Percentiles rank a stretch among this genome's conserved stretches.
phyloP scores from a whole-genome alignment of 2,113 vertebrate genomes.

The Panthera leo region DNA sequence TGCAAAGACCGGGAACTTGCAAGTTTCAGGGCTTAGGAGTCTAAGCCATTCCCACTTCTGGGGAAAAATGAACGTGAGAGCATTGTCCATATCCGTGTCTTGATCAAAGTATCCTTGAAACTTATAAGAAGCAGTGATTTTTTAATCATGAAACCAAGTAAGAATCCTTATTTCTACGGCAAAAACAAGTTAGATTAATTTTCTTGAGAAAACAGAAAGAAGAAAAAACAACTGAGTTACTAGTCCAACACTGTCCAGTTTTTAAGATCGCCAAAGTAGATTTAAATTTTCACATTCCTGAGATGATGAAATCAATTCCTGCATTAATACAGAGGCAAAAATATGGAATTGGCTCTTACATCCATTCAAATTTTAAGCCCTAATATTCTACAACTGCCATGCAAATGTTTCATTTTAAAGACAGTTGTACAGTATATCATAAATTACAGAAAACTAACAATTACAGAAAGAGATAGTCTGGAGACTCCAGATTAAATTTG shows the following conservation, averaged over 20 bases:
- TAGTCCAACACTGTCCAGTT: not conserved
- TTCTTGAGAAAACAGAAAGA: not conserved
- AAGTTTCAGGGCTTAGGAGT: not conserved
- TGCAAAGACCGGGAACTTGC: not conserved
- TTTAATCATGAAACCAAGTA: slow-evolving; percentile 16
- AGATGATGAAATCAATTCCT: not conserved
- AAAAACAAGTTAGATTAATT: not conserved
- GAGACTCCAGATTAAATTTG: not conserved
- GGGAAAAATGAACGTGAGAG: not conserved
- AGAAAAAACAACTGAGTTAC: not conserved
- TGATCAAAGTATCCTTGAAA: not conserved
- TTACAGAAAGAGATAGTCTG: not conserved
- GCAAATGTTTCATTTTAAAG: not conserved
- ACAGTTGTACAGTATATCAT: not conserved
- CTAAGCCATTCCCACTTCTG: not conserved
- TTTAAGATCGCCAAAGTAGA: not conserved
- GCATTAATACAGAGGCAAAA: not conserved
- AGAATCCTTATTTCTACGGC: not conserved
- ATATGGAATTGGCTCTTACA: not conserved
- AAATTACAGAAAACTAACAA: not conserved
- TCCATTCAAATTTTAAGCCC: not conserved
- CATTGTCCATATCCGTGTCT: not conserved
- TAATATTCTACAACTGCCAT: not conserved
- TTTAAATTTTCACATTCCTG: not conserved
- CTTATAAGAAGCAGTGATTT: not conserved